Conservation (phyloP, 2,888 invertebrate species). For the Zelleria hepariella region DNA sequence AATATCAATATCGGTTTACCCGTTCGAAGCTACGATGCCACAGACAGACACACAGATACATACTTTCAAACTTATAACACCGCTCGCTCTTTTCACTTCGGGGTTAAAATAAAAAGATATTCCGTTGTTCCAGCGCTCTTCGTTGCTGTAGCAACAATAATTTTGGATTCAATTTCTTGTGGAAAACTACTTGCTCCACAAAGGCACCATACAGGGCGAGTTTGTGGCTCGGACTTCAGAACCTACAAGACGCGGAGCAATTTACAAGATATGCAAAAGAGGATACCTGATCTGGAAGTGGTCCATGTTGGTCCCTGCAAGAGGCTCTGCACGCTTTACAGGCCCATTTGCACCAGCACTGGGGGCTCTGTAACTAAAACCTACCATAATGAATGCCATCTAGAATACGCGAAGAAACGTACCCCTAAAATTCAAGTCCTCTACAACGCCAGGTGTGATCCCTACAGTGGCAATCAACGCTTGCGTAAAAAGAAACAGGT, state of each 20-base stretch:
- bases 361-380: slow-evolving; percentile 15
- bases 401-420: neutral
- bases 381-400: slow-evolving; percentile 20
- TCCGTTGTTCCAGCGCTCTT: no score
- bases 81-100: no score
- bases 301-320: slow-evolving; percentile 17
- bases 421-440: neutral
- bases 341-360: slow-evolving; percentile 13
- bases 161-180: neutral
- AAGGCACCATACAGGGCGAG: neutral
- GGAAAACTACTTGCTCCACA: neutral
- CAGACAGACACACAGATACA: no score
- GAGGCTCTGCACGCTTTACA: slow-evolving; percentile 16
- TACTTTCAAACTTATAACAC: no score
- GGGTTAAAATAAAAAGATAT: no score
- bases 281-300: slow-evolving; percentile 12
- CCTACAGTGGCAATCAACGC: no score
- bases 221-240: slow-evolving; percentile 20
- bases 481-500: no score
- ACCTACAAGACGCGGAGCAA: slow-evolving; percentile 14
- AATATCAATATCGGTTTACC: no score
- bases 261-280: slow-evolving; percentile 13
- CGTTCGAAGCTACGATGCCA: no score
- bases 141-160: neutral
- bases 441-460: neutral